Base-by-base conservation (phyloP, 2,797 vertebrate species). In the Loris lydekkerianus region DNA sequence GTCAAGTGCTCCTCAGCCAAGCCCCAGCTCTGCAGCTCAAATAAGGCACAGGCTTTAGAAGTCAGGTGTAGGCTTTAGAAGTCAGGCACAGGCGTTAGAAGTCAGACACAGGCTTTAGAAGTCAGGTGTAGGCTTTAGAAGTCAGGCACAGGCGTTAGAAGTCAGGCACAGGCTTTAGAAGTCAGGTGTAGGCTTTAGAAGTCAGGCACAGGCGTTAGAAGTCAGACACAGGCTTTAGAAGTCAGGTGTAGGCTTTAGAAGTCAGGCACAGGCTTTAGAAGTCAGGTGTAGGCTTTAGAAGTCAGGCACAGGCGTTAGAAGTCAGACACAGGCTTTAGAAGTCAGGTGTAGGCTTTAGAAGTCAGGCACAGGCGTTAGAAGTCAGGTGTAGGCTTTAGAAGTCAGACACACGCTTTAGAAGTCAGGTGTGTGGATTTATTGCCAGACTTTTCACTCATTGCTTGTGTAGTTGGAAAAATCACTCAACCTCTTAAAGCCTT, bases 61-160 rank as follows among this genome's bases (percentile, higher is more conserved):
- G 1, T 9, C 40, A 25, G 46, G 29, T 20, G 10, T 0, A 43
- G 21, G n/a, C 21, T 25, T 29, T 15, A 0, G 27, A 4, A 18
- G 2, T 9, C 49, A 25, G 46, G 29, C 11, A 43, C n/a, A 27
- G 23, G 18, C 15, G 25, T 29, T 15, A 0, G 46, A 46, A 46
- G 9, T 46, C 46, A 40, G 21, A n/a, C 3, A 0, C n/a, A 21
- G 23, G 23, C 21, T 25, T 29, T 15, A 0, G 21, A 4, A 14
- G 2, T 9, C 49, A 25, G 46, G 29, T 20, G 10, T 0, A 49
- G 49, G 49, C 49, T 14, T 49, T 49, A 49, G 49, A 49, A 49
- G 10, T 49, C 46, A 40, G 21, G 40, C 4, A 0, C 4, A 0
- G 23, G 23, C 17, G 20, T 29, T 15, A 0, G 27, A 4, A 18